These are phyloP conservation scores for Anas bernieri DNA, from an alignment of 2,797 vertebrate species.

Conservation along the genomic window DNA sequence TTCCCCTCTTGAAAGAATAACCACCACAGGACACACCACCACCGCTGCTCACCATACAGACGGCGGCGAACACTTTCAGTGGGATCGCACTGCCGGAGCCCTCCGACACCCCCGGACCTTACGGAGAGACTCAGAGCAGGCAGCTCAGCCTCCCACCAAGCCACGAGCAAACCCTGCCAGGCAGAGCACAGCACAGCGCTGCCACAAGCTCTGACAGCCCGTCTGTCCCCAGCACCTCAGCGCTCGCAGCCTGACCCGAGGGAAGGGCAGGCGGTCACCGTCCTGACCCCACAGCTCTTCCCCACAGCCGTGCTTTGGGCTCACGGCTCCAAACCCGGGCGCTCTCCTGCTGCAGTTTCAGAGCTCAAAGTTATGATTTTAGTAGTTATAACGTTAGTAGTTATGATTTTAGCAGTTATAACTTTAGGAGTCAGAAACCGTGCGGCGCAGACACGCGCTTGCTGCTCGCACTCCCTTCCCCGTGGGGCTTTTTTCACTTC, in stretches of 20 bases:
- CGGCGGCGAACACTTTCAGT: not conserved
- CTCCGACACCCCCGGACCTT: not conserved
- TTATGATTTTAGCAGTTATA: no score
- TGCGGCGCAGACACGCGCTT: not conserved
- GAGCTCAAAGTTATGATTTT: no score
- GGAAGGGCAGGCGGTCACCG: conserved; percentile 8
- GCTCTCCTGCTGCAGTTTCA: no score
- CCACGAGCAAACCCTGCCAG: not conserved
- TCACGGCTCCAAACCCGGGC: not conserved
- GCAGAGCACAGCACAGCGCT: not conserved
- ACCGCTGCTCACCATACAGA: not conserved
- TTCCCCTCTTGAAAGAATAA: not conserved
- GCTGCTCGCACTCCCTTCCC: not conserved
- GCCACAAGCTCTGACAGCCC: not conserved
- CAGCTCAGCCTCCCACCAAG: not conserved
- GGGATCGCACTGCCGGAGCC: not conserved
- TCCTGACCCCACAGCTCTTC: not conserved
- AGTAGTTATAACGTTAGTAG: not conserved
- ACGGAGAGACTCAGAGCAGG: not conserved
- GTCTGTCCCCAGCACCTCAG: not conserved
- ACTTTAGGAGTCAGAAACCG: not conserved
- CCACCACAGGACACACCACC: not conserved
- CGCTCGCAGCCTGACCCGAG: not conserved
- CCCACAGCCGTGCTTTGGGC: not conserved
- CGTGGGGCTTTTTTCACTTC: not conserved